Evolutionary conservation across 2,797 vertebrate genomes (phyloP).

Genomic region (Erpetoichthys calabaricus): DNA sequence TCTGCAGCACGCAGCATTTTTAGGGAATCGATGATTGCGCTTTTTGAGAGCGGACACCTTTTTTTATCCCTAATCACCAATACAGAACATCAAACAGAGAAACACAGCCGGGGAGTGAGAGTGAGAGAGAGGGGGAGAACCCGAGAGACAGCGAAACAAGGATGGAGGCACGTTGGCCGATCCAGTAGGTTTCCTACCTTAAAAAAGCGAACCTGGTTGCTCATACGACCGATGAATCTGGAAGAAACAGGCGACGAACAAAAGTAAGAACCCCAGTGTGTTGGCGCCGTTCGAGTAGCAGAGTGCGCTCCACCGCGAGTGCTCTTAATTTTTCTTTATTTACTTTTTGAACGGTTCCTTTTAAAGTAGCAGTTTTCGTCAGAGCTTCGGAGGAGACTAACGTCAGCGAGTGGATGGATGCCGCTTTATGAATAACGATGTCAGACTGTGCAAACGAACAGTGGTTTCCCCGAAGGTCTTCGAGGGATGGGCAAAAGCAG

Average conservation of each 20-base stretch:
- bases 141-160: conserved; percentile 22
- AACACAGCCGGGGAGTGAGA: conserved; percentile 20
- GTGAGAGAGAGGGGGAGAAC: conserved; percentile 29
- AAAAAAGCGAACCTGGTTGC: no score
- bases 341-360: conserved; percentile 25
- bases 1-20: no score
- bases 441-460: conserved; percentile 22
- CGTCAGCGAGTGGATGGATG: conserved; percentile 65
- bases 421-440: conserved; percentile 39
- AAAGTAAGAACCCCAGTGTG: not conserved
- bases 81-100: conserved; percentile 7
- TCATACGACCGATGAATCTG: not conserved
- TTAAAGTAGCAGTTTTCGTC: conserved; percentile 59
- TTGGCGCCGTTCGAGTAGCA: conserved; percentile 11
- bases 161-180: conserved; percentile 5
- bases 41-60: no score
- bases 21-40: no score
- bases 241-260: conserved; percentile 7
- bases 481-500: conserved; percentile 42
- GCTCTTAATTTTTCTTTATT: conserved; percentile 22
- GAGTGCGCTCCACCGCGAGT: conserved; percentile 16
- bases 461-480: conserved; percentile 43
- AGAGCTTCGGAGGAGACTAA: conserved; percentile 43
- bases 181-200: no score
- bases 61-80: no score